phyloP scores from a whole-genome alignment of 2,888 invertebrate species.

The Cataglyphis rosenhaueri region DNA sequence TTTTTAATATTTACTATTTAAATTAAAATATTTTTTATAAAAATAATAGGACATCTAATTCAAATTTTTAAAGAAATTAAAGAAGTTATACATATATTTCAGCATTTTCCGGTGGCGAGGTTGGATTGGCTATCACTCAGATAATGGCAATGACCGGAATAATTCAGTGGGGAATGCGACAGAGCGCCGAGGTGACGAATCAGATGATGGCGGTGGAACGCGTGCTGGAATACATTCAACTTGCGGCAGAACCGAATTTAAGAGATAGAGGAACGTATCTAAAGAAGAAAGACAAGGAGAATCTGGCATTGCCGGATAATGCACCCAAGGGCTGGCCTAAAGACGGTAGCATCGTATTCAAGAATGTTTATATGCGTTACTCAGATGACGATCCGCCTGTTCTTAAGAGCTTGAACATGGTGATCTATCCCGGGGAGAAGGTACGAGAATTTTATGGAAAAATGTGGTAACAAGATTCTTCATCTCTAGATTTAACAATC shows the following conservation, averaged over 20 bases:
- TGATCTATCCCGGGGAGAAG: conserved; percentile 84
- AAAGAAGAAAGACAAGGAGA: conserved; percentile 64
- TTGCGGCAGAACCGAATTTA: conserved; percentile 87
- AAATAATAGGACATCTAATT: too few relatives aligned
- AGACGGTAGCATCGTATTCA: conserved; percentile 81
- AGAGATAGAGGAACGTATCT: conserved; percentile 69
- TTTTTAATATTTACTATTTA: too few relatives aligned
- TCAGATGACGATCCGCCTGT: conserved; percentile 85
- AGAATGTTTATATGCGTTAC: conserved; percentile 85
- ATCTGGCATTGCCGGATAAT: conserved; percentile 37
- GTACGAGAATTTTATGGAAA: conserved; percentile 67
- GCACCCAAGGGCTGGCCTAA: conserved; percentile 80
- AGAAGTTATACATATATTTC: background rate
- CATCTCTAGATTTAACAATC: background rate
- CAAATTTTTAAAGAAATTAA: background rate
- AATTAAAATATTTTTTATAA: too few relatives aligned
- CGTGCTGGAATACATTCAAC: conserved; percentile 92
- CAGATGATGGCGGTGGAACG: conserved; percentile 94
- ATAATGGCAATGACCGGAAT: conserved; percentile 86
- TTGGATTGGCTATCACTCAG: conserved; percentile 86
- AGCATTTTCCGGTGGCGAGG: conserved; percentile 82
- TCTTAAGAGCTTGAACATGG: conserved; percentile 85
- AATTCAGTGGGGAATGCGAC: conserved; percentile 93
- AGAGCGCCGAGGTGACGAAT: conserved; percentile 93
- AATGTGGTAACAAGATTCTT: background rate